Percentiles rank a stretch among this genome's conserved stretches.
Conservation (phyloP, 2,113 vertebrate species). For the Mormyrus iriodes region DNA sequence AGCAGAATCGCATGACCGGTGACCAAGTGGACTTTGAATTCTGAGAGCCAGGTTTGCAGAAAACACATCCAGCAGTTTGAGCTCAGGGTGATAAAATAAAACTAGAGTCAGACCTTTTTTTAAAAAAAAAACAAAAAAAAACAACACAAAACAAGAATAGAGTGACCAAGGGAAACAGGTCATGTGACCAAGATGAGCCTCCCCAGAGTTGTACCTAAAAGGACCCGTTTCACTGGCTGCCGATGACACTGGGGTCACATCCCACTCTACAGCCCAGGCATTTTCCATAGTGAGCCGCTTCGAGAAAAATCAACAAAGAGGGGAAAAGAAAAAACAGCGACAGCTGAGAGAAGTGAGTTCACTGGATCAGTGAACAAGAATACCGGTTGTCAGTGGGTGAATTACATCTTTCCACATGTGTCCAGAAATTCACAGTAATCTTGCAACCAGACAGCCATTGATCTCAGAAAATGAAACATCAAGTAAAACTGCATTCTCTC, state of each 20-base stretch:
- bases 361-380: constrained; percentile 1
- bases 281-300: not conserved
- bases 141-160: not conserved
- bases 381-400: not conserved
- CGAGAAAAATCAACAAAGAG: not conserved
- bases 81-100: not conserved
- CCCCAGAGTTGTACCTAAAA: not conserved
- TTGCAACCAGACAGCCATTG: not conserved
- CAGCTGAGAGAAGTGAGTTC: not conserved
- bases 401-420: not conserved
- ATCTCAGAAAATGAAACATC: constrained; percentile 9
- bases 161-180: not conserved
- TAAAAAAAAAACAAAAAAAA: not conserved
- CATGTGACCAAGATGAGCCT: not conserved
- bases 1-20: not conserved
- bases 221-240: not conserved
- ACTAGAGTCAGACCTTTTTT: not conserved
- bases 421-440: not conserved
- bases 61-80: not conserved
- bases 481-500: not conserved
- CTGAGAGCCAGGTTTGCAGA: not conserved
- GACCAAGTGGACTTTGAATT: not conserved
- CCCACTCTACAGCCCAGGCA: not conserved
- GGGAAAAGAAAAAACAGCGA: not conserved
- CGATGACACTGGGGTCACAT: not conserved